Evolutionary conservation across 2,113 vertebrate genomes (phyloP), one percentile per base, ranked within the genome.

Genomic region (Myrmecobius fasciatus): DNA sequence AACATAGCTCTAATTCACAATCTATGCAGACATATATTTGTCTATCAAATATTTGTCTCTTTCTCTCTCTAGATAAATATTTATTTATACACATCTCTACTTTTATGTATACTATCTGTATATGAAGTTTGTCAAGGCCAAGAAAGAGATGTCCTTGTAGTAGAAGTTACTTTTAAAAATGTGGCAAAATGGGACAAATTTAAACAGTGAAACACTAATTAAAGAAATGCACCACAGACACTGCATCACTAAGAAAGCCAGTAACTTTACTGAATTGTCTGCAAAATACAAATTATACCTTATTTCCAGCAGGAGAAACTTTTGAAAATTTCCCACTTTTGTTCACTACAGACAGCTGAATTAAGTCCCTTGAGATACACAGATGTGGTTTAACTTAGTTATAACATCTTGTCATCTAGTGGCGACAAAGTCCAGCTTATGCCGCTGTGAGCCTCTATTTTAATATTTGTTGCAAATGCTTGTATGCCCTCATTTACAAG

Each of bases 381-480:
- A 99, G 99, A 99, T 99, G 99, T 99, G 99, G 98, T 99, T 99
- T 99, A 99, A 99, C 99, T 99, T 99, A 99, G 99, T 99, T 99
- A 98, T 98, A 98, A 99, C 99, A 99, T 99, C 99, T 99, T 99
- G 99, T 99, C 99, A 99, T 99, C 99, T 99, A 99, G 99, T 99
- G 99, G 99, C 99, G 99, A 99, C 99, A 99, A 99, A 99, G 99
- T 99, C 99, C 99, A 99, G 99, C 99, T 99, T 99, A 99, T 99
- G 99, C 99, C 99, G 99, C 99, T 99, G 99, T 99, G 99, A 99
- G 99, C 99, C 99, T 99, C 98, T 98, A 98, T 98, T 99, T 99
- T 98, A 99, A 98, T 99, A 99, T 99, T 99, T 99, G 98, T 98
- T 99, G 99, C 99, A 99, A 99, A 99, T 98, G 98, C 98, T 99